Percentiles rank a stretch among this genome's conserved stretches.
These are phyloP conservation scores for Discoglossus pictus DNA, from an alignment of 2,797 vertebrate genomes.

Conservation along the genomic window DNA sequence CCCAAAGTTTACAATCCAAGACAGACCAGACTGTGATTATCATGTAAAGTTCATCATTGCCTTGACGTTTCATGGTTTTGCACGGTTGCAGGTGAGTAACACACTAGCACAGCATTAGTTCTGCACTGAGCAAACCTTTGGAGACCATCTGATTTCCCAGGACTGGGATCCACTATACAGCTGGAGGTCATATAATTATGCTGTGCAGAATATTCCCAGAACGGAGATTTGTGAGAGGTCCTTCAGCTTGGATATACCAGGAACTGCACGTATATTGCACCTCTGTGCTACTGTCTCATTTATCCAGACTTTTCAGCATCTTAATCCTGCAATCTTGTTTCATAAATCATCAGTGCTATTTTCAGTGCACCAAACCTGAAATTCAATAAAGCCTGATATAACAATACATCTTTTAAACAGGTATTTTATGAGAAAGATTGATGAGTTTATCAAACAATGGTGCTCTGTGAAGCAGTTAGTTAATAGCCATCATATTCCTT, in stretches of 20 bases:
- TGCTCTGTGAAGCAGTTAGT: slow-evolving; percentile 40
- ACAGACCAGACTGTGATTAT: too few relatives aligned
- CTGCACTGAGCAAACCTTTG: slow-evolving; percentile 16
- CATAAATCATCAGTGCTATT: slow-evolving; percentile 51
- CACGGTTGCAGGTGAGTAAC: too few relatives aligned
- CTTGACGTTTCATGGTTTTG: too few relatives aligned
- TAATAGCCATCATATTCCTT: slow-evolving; percentile 39
- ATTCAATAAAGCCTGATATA: slow-evolving; percentile 48
- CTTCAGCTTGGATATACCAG: slow-evolving; percentile 28
- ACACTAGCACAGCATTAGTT: not conserved
- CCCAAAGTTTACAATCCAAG: too few relatives aligned
- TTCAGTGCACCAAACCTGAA: slow-evolving; percentile 47
- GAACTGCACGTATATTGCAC: slow-evolving; percentile 30
- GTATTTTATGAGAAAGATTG: slow-evolving; percentile 49
- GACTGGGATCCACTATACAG: slow-evolving; percentile 17
- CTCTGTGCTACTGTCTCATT: slow-evolving; percentile 35
- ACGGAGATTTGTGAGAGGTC: slow-evolving; percentile 10
- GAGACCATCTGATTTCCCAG: slow-evolving; percentile 43
- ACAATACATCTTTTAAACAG: slow-evolving; percentile 51
- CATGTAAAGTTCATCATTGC: too few relatives aligned
- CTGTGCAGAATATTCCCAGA: slow-evolving; percentile 21
- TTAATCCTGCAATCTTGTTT: slow-evolving; percentile 40
- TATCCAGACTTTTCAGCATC: slow-evolving; percentile 48
- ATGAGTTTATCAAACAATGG: slow-evolving; percentile 52
- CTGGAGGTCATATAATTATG: slow-evolving; percentile 26